Percentiles rank a stretch among this genome's conserved stretches.
Evolutionary conservation across 2,888 invertebrate genomes (phyloP).

Genomic region (Congeria kusceri): DNA sequence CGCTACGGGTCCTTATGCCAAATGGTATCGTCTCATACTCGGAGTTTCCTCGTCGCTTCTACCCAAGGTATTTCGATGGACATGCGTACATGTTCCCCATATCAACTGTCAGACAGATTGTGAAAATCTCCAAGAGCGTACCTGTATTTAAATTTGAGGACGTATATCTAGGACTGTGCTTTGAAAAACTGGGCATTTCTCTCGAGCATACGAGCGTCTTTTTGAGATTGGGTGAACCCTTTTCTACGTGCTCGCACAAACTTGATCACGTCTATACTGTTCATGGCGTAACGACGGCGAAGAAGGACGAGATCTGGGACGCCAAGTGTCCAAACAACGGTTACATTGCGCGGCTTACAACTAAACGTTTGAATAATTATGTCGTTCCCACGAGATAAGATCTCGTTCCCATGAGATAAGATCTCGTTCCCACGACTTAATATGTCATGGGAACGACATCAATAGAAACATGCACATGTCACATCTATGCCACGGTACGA

Average conservation of each 20-base stretch:
- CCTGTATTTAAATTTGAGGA: conserved; percentile 30
- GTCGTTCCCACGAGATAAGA: too few relatives aligned
- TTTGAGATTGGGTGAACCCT: not conserved
- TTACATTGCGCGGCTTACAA: not conserved
- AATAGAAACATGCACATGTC: too few relatives aligned
- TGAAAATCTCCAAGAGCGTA: conserved; percentile 5
- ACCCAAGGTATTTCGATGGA: conserved; percentile 23
- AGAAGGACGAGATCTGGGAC: conserved; percentile 9
- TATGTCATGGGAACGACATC: too few relatives aligned
- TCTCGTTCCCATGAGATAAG: too few relatives aligned
- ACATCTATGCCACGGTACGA: too few relatives aligned
- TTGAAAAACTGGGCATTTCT: conserved; percentile 12
- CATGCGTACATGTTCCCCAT: conserved; percentile 21
- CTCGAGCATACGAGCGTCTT: conserved; percentile 15
- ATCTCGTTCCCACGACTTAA: too few relatives aligned
- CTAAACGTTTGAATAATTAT: too few relatives aligned
- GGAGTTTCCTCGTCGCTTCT: conserved; percentile 7
- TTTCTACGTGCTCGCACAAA: conserved; percentile 16
- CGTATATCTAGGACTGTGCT: conserved; percentile 23
- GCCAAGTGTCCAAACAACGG: not conserved
- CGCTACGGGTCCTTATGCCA: not conserved
- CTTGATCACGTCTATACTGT: conserved; percentile 9
- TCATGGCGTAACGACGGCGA: not conserved
- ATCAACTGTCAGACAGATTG: not conserved
- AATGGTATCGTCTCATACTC: not conserved